Evolutionary conservation across 1,140 invertebrate genomes (phyloP), one percentile per base, ranked within the genome.

Genomic region (Geopemphigus sp.): DNA sequence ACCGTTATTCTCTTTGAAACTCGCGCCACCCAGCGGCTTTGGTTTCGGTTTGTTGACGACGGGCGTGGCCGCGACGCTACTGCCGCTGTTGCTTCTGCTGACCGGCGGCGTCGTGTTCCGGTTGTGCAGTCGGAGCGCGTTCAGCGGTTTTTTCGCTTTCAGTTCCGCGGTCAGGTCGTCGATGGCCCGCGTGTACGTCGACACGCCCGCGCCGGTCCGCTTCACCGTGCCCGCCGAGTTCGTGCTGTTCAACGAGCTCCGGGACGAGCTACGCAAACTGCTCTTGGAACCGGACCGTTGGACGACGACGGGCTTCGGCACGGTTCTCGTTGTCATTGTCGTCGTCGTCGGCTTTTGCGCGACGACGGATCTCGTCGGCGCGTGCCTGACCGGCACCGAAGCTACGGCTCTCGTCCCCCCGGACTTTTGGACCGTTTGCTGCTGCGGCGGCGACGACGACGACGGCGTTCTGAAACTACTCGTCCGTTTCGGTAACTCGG

Each of bases 161-260:
- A 85, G 54, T 81, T 84, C 83, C 59, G 84, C 83, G 63, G 84
- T 84, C 24, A 85, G 53, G 47, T 82, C 82, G 80, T 85, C 83
- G 64, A 85, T 84, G 22, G 84, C 84, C 29, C 83, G 82, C 5
- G 84, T 84, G 24, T 85, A 85, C 11, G 82, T 84, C 22, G 81
- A 80, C n/a, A 85, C 68, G 70, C 83, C 83, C 5, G 83, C 81
- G n/a, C n/a, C n/a, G 1, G 80, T 87, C 68, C 90, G 90, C 81
- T 91, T 88, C 0, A 94, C 92, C 0, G 92, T 94, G 82, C 92
- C 91, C 0, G 93, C 91, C 8, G 93, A 94, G 0, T 90, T 91
- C 1, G 92, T 89, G 84, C 92, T 94, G 83, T 93, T 94, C 32
- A 95, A 86, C 0, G 93, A 94, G 82, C 92, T 94, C 8, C 91